These are phyloP conservation scores for Sebastes wilsoni DNA, from an alignment of 2,797 vertebrate species.

Conservation along the genomic window DNA sequence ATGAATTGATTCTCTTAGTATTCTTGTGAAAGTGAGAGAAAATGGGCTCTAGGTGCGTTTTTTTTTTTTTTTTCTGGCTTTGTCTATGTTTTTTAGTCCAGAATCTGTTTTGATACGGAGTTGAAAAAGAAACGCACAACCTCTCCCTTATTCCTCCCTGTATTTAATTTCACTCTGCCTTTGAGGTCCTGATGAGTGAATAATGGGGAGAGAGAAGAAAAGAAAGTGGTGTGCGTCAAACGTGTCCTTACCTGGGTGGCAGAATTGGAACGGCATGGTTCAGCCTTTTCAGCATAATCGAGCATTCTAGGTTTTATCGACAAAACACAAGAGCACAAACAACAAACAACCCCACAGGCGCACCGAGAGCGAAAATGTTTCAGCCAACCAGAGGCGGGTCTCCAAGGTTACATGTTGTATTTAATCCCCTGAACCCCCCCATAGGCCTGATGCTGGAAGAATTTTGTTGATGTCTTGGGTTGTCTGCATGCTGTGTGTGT, in stretches of 20 bases:
- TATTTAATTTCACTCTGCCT: slow-evolving; percentile 42
- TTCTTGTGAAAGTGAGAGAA: slow-evolving; percentile 24
- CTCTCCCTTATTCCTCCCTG: slow-evolving; percentile 1
- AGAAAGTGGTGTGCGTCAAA: slow-evolving; percentile 25
- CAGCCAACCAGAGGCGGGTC: slow-evolving; percentile 63
- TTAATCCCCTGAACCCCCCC: slow-evolving; percentile 71
- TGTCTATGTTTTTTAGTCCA: neutral
- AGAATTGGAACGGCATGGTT: slow-evolving; percentile 25
- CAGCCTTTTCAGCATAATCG: slow-evolving; percentile 54
- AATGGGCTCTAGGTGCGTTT: slow-evolving; percentile 4
- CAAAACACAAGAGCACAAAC: slow-evolving; percentile 46
- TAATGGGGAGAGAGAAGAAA: slow-evolving; percentile 19
- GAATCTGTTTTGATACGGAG: slow-evolving; percentile 18
- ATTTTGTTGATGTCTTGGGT: slow-evolving; percentile 71
- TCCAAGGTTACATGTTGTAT: slow-evolving; percentile 72
- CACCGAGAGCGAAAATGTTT: slow-evolving; percentile 36
- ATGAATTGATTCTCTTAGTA: slow-evolving; percentile 25
- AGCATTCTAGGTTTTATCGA: slow-evolving; percentile 53
- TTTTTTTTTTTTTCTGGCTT: neutral
- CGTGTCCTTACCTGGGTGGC: slow-evolving; percentile 51
- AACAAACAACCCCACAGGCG: slow-evolving; percentile 48
- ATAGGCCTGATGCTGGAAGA: slow-evolving; percentile 59
- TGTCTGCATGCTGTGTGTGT: slow-evolving; percentile 36
- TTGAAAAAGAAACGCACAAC: slow-evolving; percentile 37
- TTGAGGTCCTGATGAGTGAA: slow-evolving; percentile 45